phyloP scores from a whole-genome alignment of 2,113 vertebrate species.

The Eudyptes chrysolophus region DNA sequence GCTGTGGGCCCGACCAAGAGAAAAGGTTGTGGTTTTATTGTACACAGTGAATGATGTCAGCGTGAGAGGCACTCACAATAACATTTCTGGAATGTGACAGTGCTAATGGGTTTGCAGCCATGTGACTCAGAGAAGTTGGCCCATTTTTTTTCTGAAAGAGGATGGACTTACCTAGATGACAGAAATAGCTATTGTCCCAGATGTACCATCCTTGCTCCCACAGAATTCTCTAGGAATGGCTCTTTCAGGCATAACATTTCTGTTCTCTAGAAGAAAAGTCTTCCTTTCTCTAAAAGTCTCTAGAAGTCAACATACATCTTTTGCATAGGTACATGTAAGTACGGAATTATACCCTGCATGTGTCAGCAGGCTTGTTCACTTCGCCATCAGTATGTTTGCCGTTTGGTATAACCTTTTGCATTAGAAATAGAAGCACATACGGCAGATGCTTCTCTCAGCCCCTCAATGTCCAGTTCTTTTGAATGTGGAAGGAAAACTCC shows the following conservation, averaged over 20 bases:
- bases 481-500: neutral
- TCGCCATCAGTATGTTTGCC: neutral
- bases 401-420: neutral
- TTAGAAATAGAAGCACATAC: neutral
- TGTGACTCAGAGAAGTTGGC: neutral
- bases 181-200: neutral
- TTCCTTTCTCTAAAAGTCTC: neutral
- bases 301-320: neutral
- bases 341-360: neutral
- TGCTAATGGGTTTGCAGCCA: neutral
- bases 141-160: neutral
- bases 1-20: neutral
- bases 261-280: neutral
- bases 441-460: neutral
- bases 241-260: neutral
- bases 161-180: neutral
- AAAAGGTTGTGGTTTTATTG: neutral
- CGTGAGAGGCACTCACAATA: neutral
- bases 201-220: neutral
- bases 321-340: neutral
- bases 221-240: neutral
- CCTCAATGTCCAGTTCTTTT: neutral
- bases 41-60: neutral
- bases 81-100: slow-evolving; percentile 26
- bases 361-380: neutral